Base-by-base conservation (phyloP, 2,797 vertebrate species). In the Numenius phaeopus region DNA sequence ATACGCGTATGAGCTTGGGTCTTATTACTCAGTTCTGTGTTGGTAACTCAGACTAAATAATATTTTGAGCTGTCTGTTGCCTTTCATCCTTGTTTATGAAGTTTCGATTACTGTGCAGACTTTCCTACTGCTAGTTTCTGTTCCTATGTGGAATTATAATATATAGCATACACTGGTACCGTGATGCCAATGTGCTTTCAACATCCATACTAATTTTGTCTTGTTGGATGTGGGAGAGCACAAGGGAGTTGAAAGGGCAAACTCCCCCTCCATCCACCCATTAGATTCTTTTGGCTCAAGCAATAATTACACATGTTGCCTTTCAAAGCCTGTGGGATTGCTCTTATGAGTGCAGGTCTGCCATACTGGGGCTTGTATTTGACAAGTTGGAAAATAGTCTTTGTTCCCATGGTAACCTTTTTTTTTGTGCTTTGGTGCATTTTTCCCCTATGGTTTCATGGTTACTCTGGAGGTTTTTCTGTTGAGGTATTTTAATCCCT, bases 331-430 rank as follows among this genome's bases (percentile, higher is more conserved):
- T 83, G 77, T 89, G 90, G 94, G 84, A 94, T 94, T 95, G 86
- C 96, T 96, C 79, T 87, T 95, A 89, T 47, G 73, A 96, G 91
- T 75, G 89, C 87, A 94, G 93, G 94, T 90, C 93, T 96, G 69
- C 94, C 90, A 91, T 95, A 95, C 86, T 92, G 95, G 94, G 91
- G 86, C 94, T 97, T 94, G 96, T 93, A 96, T 97, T 97, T 97
- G 96, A 94, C 93, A 94, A 92, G 89, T 75, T 97, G 93, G 92
- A 95, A 97, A 96, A 89, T 71, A 94, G 90, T 90, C 94, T 94
- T 93, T 94, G 96, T 97, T 97, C 96, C 97, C 93, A 97, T 97
- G 95, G 96, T 94, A 97, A 97, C 97, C 91, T 96, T 92, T 97
- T 78, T 47, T 97, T 95, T 87, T 87, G 77, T 96, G 64, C 89